Evolutionary conservation across 2,797 vertebrate species (phyloP).

Genomic region (Stomatorhinus walkeri): DNA sequence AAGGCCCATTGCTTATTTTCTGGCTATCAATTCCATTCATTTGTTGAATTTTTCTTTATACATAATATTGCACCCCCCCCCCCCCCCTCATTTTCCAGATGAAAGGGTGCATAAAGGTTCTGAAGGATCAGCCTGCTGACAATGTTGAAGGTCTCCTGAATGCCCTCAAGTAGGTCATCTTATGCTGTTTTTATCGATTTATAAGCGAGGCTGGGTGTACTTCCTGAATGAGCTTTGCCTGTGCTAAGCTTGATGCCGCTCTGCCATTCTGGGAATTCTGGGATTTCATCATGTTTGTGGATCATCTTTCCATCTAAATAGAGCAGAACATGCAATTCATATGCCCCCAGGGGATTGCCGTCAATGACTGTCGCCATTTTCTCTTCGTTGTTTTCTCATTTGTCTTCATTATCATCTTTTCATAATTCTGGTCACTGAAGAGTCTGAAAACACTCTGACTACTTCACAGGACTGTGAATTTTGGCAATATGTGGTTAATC

Average conservation of each 20-base stretch:
- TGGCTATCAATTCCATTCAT: neutral
- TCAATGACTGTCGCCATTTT: neutral
- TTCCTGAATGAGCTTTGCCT: neutral
- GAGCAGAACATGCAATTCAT: neutral
- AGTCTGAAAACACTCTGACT: neutral
- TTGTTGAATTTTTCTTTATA: neutral
- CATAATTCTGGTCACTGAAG: neutral
- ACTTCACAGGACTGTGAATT: neutral
- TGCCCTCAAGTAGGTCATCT: slow-evolving; percentile 80
- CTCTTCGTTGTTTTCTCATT: neutral
- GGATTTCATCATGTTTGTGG: neutral
- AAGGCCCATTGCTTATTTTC: slow-evolving; percentile 43
- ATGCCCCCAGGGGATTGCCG: neutral
- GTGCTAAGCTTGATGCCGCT: neutral
- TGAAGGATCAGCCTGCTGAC: slow-evolving; percentile 93
- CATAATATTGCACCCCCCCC: neutral
- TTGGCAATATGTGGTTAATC: neutral
- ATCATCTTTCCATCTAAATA: neutral
- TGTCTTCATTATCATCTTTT: neutral
- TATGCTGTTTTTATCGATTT: neutral
- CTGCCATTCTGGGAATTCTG: neutral
- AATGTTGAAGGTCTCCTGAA: slow-evolving; percentile 94
- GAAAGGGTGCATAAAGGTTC: slow-evolving; percentile 85
- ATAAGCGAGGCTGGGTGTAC: neutral
- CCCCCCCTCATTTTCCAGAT: slow-evolving; percentile 51